Percentiles rank a stretch among this genome's conserved stretches.
Evolutionary conservation across 2,888 invertebrate species (phyloP).

Genomic region (Branchipolynoe longqiensis): DNA sequence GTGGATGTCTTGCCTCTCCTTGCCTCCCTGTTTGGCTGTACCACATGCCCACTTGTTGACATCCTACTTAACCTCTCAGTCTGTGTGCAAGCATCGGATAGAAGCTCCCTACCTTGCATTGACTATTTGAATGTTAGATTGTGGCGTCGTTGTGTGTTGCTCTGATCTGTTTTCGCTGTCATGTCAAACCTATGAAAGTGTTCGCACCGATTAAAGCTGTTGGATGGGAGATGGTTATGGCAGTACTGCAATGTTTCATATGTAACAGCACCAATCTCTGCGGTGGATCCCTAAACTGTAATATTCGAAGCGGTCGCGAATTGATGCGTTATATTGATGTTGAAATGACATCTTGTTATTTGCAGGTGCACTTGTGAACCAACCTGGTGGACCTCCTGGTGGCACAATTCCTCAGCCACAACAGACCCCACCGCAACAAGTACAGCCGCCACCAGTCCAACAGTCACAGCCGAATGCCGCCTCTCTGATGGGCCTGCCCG

Average conservation of each 20-base stretch:
- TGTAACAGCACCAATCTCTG: too few species aligned
- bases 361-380: slow-evolving; percentile 20
- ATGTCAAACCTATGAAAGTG: background rate
- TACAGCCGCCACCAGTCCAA: slow-evolving; percentile 51
- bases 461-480: slow-evolving; percentile 49
- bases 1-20: too few species aligned
- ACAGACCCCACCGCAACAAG: slow-evolving; percentile 20
- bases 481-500: slow-evolving; percentile 39
- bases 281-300: too few species aligned
- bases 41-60: background rate
- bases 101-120: background rate
- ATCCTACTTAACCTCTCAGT: background rate
- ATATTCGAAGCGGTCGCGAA: too few species aligned
- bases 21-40: background rate
- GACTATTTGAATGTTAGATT: background rate
- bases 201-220: too few species aligned
- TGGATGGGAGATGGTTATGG: too few species aligned
- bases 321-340: too few species aligned
- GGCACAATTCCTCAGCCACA: slow-evolving; percentile 19
- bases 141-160: background rate
- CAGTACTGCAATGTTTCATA: too few species aligned
- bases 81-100: background rate
- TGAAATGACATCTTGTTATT: background rate
- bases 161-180: background rate
- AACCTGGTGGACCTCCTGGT: background rate